Base-by-base conservation (phyloP, 2,888 invertebrate species). In the Drosophila pegasa region DNA sequence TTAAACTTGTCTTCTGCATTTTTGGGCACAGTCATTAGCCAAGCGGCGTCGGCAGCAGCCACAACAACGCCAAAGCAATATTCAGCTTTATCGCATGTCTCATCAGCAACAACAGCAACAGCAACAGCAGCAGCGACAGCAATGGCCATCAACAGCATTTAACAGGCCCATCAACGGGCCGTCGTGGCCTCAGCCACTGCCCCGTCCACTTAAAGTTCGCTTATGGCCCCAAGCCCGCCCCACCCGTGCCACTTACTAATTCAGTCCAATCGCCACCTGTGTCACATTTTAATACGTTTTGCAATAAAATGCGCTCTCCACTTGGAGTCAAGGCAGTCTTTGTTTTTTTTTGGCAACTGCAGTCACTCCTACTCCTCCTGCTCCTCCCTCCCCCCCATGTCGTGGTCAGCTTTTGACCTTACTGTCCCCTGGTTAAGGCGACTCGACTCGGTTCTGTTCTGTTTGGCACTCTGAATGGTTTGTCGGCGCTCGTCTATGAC, bases 101-200 rank as follows among this genome's bases (percentile, higher is more conserved):
- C 84, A 88, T 78, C 81, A 71, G 45, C 61, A 71, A 48, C 61
- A 69, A 35, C 61, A 52, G 16, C 65, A 71, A 22, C 58, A 47
- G n/a, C 52, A 54, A 76, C 56, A 60, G 77, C 75, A 70, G 35
- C 62, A 55, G 18, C 68, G 66, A 25, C 59, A 38, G 29, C 52
- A 56, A 82, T 52, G 71, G 80, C 75, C 87, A 82, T 83, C 88
- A 88, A 86, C 87, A 86, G 71, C 87, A 74, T 88, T 83, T 86
- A 88, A 86, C 84, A 71, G 88, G 87, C 82, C 78, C 82, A 83
- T 83, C 87, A 82, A 86, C 88, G 51, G 51, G 76, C 41, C 54
- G 66, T 33, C 58, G 55, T 74, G 71, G 64, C 67, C 61, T 48
- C 20, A 55, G 62, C 71, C 60, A 65, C n/a, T n/a, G n/a, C n/a